Conservation (phyloP, 2,113 vertebrate species). For the Mustela lutreola region DNA sequence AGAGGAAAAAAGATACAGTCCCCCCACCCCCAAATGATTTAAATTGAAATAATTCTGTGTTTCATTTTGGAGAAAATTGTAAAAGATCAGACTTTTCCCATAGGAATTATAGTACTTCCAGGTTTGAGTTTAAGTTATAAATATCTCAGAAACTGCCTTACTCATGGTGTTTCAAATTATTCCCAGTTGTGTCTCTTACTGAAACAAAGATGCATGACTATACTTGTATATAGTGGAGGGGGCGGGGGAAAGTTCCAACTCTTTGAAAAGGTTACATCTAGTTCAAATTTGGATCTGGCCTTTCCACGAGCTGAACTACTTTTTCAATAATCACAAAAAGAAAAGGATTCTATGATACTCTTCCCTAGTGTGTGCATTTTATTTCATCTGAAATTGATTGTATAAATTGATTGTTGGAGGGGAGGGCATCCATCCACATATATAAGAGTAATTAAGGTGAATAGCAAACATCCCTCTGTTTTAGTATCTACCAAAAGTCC, state of each 20-base stretch:
- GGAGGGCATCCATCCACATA: not conserved
- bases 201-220: slow-evolving; percentile 49
- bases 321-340: slow-evolving; percentile 37
- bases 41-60: slow-evolving; percentile 63
- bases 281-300: slow-evolving; percentile 33
- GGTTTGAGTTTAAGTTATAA: slow-evolving; percentile 71
- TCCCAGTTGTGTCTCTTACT: slow-evolving; percentile 43
- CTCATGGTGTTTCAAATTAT: slow-evolving; percentile 69
- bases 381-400: slow-evolving; percentile 43
- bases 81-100: slow-evolving; percentile 60
- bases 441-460: slow-evolving; percentile 79
- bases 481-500: slow-evolving; percentile 75
- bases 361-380: not conserved
- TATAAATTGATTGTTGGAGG: not conserved
- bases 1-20: not conserved
- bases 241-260: not conserved
- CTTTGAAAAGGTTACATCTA: slow-evolving; percentile 43
- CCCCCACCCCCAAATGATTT: not conserved
- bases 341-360: not conserved
- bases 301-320: slow-evolving; percentile 44
- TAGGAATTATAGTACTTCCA: slow-evolving; percentile 60
- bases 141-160: slow-evolving; percentile 68
- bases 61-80: slow-evolving; percentile 69
- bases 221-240: not conserved
- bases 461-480: slow-evolving; percentile 76